Conservation (phyloP, 1,140 invertebrate species). For the Diorhabda elongata region DNA sequence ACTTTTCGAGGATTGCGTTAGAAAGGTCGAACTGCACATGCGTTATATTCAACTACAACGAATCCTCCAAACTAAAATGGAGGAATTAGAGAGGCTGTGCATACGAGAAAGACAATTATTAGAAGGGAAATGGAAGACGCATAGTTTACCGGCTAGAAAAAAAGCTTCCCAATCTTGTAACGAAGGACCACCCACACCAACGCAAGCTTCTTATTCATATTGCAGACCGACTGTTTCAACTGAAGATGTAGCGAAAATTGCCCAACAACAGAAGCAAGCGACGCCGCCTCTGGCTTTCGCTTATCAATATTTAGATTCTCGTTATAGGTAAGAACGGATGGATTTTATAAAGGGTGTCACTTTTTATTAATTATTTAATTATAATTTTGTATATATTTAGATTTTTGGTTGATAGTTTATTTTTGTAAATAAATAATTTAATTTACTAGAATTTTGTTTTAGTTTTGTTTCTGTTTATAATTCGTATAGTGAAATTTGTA, state of each 20-base stretch:
- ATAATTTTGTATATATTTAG: too few species aligned
- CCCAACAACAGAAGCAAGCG: slow-evolving; percentile 50
- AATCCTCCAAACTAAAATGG: slow-evolving; percentile 78
- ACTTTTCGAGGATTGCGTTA: slow-evolving; percentile 90
- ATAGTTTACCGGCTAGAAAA: slow-evolving; percentile 77
- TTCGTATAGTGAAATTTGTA: too few species aligned
- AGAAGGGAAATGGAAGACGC: slow-evolving; percentile 82
- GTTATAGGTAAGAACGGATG: slow-evolving; percentile 48
- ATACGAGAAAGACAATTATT: slow-evolving; percentile 77
- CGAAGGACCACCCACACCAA: slow-evolving; percentile 47
- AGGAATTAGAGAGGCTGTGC: slow-evolving; percentile 78
- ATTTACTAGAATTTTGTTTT: too few species aligned
- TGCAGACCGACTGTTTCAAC: slow-evolving; percentile 65
- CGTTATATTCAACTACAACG: slow-evolving; percentile 85
- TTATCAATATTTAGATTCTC: slow-evolving; percentile 66
- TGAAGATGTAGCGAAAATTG: slow-evolving; percentile 61
- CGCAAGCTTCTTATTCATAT: slow-evolving; percentile 47
- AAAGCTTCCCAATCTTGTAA: slow-evolving; percentile 57
- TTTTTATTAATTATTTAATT: too few species aligned
- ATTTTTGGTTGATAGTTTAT: too few species aligned
- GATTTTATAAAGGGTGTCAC: not conserved
- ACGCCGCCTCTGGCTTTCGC: slow-evolving; percentile 58
- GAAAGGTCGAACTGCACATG: slow-evolving; percentile 88
- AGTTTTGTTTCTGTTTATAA: too few species aligned
- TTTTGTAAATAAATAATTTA: too few species aligned